Base-by-base conservation (phyloP, 2,888 invertebrate genomes). In the Sphinx pinastri region DNA sequence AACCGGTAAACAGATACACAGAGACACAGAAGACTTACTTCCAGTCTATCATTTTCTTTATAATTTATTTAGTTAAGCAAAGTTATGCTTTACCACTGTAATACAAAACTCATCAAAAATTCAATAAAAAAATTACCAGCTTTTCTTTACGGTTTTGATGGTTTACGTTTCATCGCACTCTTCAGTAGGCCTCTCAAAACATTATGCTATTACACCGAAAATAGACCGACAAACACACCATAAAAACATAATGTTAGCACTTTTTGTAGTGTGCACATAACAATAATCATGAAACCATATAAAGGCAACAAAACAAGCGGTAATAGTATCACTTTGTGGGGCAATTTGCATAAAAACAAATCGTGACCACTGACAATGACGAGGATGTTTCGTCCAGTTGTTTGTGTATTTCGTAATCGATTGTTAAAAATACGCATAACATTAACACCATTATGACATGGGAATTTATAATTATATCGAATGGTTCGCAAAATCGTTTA, bases 331-430 rank as follows among this genome's bases (percentile, higher is more conserved):
- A 69, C 76, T 74, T 76, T 75, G 77, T 77, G 68, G 69, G 72
- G 74, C 75, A 75, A 79, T 81, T 80, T 79, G 77, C 73, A 80
- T 79, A 81, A 80, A 79, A 80, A 81, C 73, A 72, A 71, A 72
- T 74, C 73, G 71, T 71, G 75, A 70, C 72, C 74, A 73, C 72
- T 72, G 74, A 77, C 76, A 77, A 75, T 76, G 71, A 74, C 68
- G 58, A 70, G 70, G 67, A 71, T 71, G 71, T 74, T 72, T 68
- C 49, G 63, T 19, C 47, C 73, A 73, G 71, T 70, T 72, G 60
- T 70, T 70, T 72, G 68, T 12, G 31, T 54, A 68, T 68, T 58
- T 54, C 60, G 70, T 68, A 57, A 70, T 67, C 60, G n/a, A 10
- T 60, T 57, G 47, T 16, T 47, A 19, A 38, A n/a, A 68, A 68